Percentiles rank a stretch among this genome's conserved stretches.
These are phyloP conservation scores for Psittacula echo DNA, from an alignment of 2,797 vertebrate species.

Conservation along the genomic window DNA sequence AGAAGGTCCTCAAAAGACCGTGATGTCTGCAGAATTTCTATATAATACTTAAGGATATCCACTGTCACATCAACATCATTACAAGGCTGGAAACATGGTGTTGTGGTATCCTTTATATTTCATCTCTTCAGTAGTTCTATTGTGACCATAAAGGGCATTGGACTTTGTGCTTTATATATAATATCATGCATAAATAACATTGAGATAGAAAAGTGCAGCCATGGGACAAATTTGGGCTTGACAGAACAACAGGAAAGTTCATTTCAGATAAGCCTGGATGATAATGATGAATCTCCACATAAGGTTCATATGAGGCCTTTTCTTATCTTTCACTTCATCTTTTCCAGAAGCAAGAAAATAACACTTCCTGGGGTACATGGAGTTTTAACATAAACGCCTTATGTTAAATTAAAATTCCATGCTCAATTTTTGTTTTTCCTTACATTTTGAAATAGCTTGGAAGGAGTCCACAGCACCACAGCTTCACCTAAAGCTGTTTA, in stretches of 20 bases:
- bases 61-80: background rate
- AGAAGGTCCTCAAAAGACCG: background rate
- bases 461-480: background rate
- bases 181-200: background rate
- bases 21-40: background rate
- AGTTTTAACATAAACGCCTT: background rate
- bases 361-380: background rate
- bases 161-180: background rate
- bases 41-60: background rate
- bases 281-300: background rate
- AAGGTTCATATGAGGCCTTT: background rate
- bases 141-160: background rate
- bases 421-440: background rate
- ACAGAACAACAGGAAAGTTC: background rate
- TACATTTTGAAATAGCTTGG: background rate
- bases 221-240: conserved; percentile 15
- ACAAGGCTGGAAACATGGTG: background rate
- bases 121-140: background rate
- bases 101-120: background rate
- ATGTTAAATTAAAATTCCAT: background rate
- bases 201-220: background rate
- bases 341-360: background rate
- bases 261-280: background rate
- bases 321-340: background rate
- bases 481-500: background rate